Evolutionary conservation across 2,888 invertebrate genomes (phyloP), one percentile per base, ranked within the genome.

Genomic region (Synergus itoensis): DNA sequence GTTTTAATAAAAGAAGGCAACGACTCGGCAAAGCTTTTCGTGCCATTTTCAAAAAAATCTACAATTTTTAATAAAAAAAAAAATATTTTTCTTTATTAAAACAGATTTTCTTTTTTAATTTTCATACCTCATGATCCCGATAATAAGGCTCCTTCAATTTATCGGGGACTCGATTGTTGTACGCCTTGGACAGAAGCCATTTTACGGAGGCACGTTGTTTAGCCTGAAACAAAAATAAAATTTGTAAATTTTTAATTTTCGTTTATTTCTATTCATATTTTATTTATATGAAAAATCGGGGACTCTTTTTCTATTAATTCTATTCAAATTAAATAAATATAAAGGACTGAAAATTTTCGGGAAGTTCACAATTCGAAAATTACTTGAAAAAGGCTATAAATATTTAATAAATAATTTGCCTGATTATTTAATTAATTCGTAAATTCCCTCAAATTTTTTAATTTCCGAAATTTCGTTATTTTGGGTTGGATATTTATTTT

Each of bases 111-210:
- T 53, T 11, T 12, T 16, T 14, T 28, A 41, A 41, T 5, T 48
- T 79, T 69, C 91, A 93, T 92, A 97, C 98, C 95, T 98, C 98
- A 93, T 97, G 97, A 94, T 98, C 98, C 91, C 96, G 95, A 93
- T 98, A 99, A 93, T 98, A 98, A 82, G 98, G 98, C 92, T 98
- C 98, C 92, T 95, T 95, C 85, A 98, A 94, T 93, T 98, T 98
- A 91, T 97, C 96, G 88, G 98, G 98, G 92, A 96, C 97, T 94
- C 96, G 95, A 94, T 98, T 98, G 94, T 98, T 98, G 94, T 97
- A 98, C 84, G 98, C 98, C 94, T 99, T 99, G 89, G 97, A 97
- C 87, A 99, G 94, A 89, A 99, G 95, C 99, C 99, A 99, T 95
- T 98, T 97, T 91, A 99, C 96, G 90, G 98, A 98, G 91, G 98